These are phyloP conservation scores for Euclidia mi DNA, from an alignment of 2,888 invertebrate species.

Conservation along the genomic window DNA sequence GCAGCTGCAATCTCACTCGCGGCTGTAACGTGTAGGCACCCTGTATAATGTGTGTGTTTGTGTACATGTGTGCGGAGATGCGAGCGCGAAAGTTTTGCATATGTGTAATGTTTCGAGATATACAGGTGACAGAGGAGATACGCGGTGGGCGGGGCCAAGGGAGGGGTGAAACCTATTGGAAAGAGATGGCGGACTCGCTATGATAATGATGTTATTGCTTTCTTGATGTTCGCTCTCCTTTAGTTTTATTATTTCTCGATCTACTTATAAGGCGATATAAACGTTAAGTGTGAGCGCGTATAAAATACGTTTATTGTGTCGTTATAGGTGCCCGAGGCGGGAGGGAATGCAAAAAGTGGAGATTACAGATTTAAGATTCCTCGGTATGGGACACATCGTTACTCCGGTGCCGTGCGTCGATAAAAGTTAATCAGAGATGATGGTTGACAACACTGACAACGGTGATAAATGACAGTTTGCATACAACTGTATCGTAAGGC, in stretches of 20 bases:
- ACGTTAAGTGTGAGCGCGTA: constrained; percentile 87
- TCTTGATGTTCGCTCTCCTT: constrained; percentile 88
- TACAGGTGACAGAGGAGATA: constrained; percentile 89
- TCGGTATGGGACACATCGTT: constrained; percentile 69
- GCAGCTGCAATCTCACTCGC: constrained; percentile 57
- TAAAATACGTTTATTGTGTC: constrained; percentile 89
- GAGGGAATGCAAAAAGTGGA: constrained; percentile 85
- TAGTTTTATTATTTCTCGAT: constrained; percentile 89
- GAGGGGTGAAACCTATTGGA: constrained; percentile 88
- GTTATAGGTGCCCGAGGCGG: constrained; percentile 74
- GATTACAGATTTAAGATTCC: constrained; percentile 84
- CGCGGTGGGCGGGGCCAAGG: constrained; percentile 86
- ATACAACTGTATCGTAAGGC: background rate
- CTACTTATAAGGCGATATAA: constrained; percentile 90
- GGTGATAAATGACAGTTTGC: constrained; percentile 49
- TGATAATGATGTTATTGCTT: constrained; percentile 90
- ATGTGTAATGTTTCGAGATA: constrained; percentile 90
- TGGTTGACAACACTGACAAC: constrained; percentile 50
- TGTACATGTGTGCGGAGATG: constrained; percentile 72
- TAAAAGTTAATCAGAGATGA: constrained; percentile 78
- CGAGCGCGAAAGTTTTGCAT: constrained; percentile 89
- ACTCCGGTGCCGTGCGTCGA: constrained; percentile 64
- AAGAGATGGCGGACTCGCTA: constrained; percentile 89
- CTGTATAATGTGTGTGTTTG: constrained; percentile 52
- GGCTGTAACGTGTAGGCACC: constrained; percentile 50